phyloP scores from a whole-genome alignment of 2,888 invertebrate genomes.

The Papilio elwesi region DNA sequence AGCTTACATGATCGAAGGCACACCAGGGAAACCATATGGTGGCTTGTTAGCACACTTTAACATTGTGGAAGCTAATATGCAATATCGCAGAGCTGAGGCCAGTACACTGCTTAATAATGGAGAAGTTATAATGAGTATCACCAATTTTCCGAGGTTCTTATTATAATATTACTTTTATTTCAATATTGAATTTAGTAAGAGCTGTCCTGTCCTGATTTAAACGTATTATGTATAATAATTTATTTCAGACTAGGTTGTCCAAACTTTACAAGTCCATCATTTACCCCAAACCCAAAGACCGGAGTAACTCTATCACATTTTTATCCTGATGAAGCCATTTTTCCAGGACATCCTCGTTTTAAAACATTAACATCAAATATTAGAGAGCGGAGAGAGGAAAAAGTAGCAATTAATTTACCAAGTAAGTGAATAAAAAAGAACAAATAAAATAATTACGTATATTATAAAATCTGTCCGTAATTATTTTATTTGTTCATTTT shows the following conservation, averaged over 20 bases:
- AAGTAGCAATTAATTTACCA: conserved; percentile 98
- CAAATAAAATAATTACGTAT: neutral
- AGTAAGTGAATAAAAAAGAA: conserved; percentile 80
- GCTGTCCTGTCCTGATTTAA: conserved; percentile 8
- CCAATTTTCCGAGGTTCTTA: conserved; percentile 94
- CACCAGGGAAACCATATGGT: conserved; percentile 98
- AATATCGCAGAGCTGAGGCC: conserved; percentile 92
- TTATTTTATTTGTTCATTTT: too few relatives aligned
- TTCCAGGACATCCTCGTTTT: conserved; percentile 97
- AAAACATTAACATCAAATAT: conserved; percentile 97
- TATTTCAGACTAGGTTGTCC: conserved; percentile 91
- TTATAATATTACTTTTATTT: conserved; percentile 42
- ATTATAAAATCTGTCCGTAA: too few relatives aligned
- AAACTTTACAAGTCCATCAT: conserved; percentile 93
- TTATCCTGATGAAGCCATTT: conserved; percentile 98
- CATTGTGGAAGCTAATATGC: conserved; percentile 99
- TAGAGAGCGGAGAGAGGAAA: conserved; percentile 94
- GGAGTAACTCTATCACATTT: conserved; percentile 92
- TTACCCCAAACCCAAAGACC: conserved; percentile 86
- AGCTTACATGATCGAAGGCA: conserved; percentile 99
- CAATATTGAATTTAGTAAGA: neutral
- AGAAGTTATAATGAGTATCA: conserved; percentile 95
- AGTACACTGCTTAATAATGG: conserved; percentile 89
- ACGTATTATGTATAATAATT: conserved; percentile 42
- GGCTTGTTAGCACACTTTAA: conserved; percentile 98